Base-by-base conservation (phyloP, 2,797 vertebrate genomes). In the Pseudochaenichthys georgianus region DNA sequence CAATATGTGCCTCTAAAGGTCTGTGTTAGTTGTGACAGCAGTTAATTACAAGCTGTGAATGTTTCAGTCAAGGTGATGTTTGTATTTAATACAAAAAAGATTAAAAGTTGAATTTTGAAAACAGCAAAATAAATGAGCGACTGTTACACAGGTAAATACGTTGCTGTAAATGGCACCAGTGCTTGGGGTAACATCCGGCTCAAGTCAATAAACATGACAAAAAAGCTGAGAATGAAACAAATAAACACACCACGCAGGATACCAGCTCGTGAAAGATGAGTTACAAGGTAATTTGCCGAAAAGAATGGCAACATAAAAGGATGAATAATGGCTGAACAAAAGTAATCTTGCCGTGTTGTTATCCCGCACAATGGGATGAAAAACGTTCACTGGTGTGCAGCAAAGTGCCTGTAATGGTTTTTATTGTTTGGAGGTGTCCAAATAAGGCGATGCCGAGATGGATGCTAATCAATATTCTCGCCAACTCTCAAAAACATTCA, bases 401-500 rank as follows among this genome's bases (percentile, higher is more conserved):
- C 74, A 87, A 86, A 86, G 81, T 75, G 70, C 43, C 75, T 74
- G 19, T 80, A 87, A 91, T 85, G 86, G 68, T 75, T 87, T 88
- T 89, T 84, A 88, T 88, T 89, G 82, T 89, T 71, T 17, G 60
- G 65, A 81, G 82, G 81, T 65, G 70, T 64, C 83, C 82, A 74
- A 38, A 48, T 70, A 75, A 83, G 58, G 70, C 38, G 77, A 84
- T 55, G 80, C 70, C 65, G 69, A 71, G 74, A 86, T 72, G 78
- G 85, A 85, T 88, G 89, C 83, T 91, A 86, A 89, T 91, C 87
- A 87, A 87, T 88, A 38, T 63, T 79, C 81, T 76, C 55, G 80
- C 71, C 54, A 62, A 64, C 71, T 74, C 48, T 68, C 64, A 53
- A 43, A 52, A 48, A 11, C 65, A 52, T 61, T 57, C 68, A 19